Base-by-base conservation (phyloP, 2,113 vertebrate genomes). In the Phaetusa simplex region DNA sequence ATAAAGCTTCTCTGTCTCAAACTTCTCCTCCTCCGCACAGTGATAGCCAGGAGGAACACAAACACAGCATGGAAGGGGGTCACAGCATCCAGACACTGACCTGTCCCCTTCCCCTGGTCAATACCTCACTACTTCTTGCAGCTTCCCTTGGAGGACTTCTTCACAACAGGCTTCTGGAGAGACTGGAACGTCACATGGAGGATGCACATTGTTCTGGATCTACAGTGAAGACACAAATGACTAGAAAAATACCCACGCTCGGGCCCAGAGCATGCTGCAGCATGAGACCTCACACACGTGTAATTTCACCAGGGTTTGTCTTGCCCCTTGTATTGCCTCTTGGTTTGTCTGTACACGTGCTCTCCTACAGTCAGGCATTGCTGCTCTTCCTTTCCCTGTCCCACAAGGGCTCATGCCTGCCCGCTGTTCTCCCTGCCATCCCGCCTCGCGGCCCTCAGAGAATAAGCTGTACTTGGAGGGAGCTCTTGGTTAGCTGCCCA, bases 371-470 rank as follows among this genome's bases (percentile, higher is more conserved):
- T 12, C 52, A 64, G 56, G 19, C 62, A 21, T 22, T 59, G 42
- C 85, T 86, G 49, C 36, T 85, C 11, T n/a, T 82, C n/a, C 19
- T 73, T 20, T 86, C 59, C 40, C 9, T 9, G 21, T 53, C 36
- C 69, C 0, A 0, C 53, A 30, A 24, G 12, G 29, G 26, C 20
- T 91, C 29, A 29, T 0, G 1, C 36, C 59, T 6, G 16, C 53
- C 27, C 30, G 12, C 23, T 0, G 0, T 65, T 81, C 56, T 90
- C 29, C 12, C 56, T 71, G 55, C 32, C 14, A 13, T 34, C n/a
- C 70, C 64, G 58, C 36, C n/a, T 82, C 0, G 0, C 15, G 34
- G 32, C 47, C 27, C 36, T 87, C 36, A 55, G 47, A 72, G 55
- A 78, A n/a, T 12, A 40, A 21, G 38, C 34, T 65, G 49, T 0